Evolutionary conservation across 2,113 vertebrate genomes (phyloP).

Genomic region (Calidris pugnax): DNA sequence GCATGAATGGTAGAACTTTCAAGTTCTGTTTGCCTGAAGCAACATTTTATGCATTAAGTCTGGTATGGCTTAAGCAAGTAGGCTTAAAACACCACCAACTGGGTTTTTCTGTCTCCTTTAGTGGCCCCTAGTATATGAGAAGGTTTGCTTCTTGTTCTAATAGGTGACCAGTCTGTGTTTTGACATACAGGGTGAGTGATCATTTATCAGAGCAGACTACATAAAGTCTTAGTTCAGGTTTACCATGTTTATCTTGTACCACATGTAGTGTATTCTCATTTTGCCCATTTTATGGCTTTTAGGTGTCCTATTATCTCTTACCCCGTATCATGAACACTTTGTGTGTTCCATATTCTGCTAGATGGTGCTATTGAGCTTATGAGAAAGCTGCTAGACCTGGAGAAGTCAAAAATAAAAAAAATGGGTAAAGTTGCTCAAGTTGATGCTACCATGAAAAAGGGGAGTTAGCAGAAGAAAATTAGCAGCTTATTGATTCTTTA

Average conservation of each 20-base stretch:
- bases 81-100: background rate
- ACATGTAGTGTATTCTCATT: background rate
- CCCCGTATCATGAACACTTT: rapidly evolving
- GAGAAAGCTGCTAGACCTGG: background rate
- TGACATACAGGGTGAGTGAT: background rate
- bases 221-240: background rate
- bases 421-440: background rate
- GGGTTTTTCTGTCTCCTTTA: background rate
- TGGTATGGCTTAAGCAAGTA: background rate
- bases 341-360: background rate
- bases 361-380: slow-evolving; percentile 57
- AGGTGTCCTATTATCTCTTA: background rate
- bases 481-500: background rate
- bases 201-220: background rate
- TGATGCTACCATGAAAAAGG: background rate
- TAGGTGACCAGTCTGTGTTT: background rate
- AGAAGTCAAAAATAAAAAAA: background rate
- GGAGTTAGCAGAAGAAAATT: background rate
- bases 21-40: background rate
- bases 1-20: background rate
- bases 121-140: background rate
- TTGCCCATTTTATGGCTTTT: background rate
- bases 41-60: background rate
- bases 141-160: background rate
- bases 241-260: background rate